Conservation (phyloP, 2,113 vertebrate genomes). For the Pachycephala philippinensis region DNA sequence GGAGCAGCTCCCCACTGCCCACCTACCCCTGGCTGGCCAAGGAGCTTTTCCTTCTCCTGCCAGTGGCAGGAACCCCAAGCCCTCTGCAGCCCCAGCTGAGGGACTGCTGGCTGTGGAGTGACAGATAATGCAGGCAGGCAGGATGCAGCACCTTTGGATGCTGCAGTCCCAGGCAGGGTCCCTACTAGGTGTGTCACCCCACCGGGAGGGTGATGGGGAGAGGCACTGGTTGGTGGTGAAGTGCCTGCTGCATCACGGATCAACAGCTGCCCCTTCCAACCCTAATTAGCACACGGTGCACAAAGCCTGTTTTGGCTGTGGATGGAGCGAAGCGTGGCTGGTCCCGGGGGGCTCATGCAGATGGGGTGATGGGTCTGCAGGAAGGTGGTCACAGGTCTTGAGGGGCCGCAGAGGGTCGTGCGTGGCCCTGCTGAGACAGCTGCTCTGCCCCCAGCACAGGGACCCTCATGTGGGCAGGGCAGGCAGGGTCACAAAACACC, state of each 20-base stretch:
- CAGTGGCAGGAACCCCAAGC: not conserved
- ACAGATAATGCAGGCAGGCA: not conserved
- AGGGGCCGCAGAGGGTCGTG: not conserved
- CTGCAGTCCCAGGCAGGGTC: accelerated
- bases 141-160: not conserved
- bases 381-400: not conserved
- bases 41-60: not conserved
- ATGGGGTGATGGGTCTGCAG: not conserved
- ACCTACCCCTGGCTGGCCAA: not conserved
- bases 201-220: not conserved
- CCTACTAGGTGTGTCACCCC: accelerated
- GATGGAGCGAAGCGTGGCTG: accelerated
- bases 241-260: accelerated
- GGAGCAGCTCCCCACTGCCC: not conserved
- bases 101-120: not conserved
- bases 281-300: accelerated
- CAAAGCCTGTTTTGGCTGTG: accelerated
- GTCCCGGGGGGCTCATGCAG: accelerated
- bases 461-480: not conserved
- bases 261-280: not conserved
- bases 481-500: not conserved
- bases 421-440: accelerated
- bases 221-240: not conserved
- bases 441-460: not conserved
- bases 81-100: not conserved